phyloP scores from a whole-genome alignment of 2,888 invertebrate species.

The Taenaris catops region DNA sequence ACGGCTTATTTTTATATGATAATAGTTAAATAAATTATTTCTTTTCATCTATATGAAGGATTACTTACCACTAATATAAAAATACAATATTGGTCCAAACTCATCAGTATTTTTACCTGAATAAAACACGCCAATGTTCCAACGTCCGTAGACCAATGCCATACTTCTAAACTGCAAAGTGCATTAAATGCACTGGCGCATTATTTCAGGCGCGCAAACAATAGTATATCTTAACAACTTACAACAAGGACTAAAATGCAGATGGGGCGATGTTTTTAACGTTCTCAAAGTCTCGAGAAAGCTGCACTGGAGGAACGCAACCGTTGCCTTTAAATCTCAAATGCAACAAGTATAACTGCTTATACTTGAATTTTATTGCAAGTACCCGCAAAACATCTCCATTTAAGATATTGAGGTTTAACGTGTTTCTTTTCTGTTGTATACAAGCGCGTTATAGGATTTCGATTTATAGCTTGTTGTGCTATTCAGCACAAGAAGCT shows the following conservation, averaged over 20 bases:
- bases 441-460: too few species aligned
- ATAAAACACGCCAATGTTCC: constrained; percentile 2
- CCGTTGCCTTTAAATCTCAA: constrained; percentile 11
- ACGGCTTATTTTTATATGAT: too few species aligned
- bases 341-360: constrained; percentile 14
- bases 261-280: background rate
- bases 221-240: background rate
- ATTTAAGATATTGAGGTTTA: too few species aligned
- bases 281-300: constrained; percentile 2
- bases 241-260: background rate
- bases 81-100: too few species aligned
- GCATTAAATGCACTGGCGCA: constrained; percentile 1
- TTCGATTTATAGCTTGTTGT: too few species aligned
- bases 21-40: too few species aligned
- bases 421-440: too few species aligned
- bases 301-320: constrained; percentile 4
- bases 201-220: too few species aligned
- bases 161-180: constrained; percentile 10
- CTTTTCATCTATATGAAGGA: too few species aligned
- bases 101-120: constrained; percentile 1
- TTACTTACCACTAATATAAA: too few species aligned
- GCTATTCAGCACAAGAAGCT: too few species aligned
- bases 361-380: constrained; percentile 13
- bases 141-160: background rate
- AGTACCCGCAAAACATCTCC: background rate